Percentiles rank a stretch among this genome's conserved stretches.
Evolutionary conservation across 1,140 invertebrate genomes (phyloP).

Genomic region (Octopus sinensis): DNA sequence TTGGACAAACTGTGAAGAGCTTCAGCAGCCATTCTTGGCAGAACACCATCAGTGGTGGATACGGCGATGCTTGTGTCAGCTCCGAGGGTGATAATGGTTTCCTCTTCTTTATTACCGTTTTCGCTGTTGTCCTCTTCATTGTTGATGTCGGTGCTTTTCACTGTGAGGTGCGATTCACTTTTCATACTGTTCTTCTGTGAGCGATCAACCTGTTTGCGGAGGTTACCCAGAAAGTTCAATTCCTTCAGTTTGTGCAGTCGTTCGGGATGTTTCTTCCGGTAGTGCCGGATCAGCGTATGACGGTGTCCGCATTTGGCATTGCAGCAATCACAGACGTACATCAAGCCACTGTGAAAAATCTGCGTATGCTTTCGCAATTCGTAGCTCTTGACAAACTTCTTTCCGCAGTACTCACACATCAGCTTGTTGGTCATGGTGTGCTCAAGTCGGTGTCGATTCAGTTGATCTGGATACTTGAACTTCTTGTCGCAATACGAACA

Average conservation of each 20-base stretch:
- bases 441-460: conserved; percentile 54
- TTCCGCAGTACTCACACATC: conserved; percentile 54
- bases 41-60: conserved; percentile 17
- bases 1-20: conserved; percentile 40
- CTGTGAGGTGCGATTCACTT: conserved; percentile 12
- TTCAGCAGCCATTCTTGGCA: conserved; percentile 43
- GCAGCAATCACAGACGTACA: conserved; percentile 59
- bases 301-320: conserved; percentile 46
- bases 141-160: conserved; percentile 10
- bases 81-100: conserved; percentile 24
- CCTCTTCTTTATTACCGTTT: conserved; percentile 21
- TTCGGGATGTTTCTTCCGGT: conserved; percentile 55
- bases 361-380: conserved; percentile 57
- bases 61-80: conserved; percentile 11
- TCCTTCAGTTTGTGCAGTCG: conserved; percentile 33
- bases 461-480: conserved; percentile 59
- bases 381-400: conserved; percentile 56
- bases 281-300: conserved; percentile 59
- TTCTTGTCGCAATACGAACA: conserved; percentile 50
- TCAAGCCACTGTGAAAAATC: conserved; percentile 56
- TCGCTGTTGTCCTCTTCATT: conserved; percentile 15
- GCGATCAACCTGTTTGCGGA: conserved; percentile 38
- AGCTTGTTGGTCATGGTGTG: conserved; percentile 48
- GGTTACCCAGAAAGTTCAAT: conserved; percentile 32
- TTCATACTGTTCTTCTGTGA: conserved; percentile 22